Evolutionary conservation across 2,113 vertebrate species (phyloP), one percentile per base, ranked within the genome.

Genomic region (Sturnira hondurensis): DNA sequence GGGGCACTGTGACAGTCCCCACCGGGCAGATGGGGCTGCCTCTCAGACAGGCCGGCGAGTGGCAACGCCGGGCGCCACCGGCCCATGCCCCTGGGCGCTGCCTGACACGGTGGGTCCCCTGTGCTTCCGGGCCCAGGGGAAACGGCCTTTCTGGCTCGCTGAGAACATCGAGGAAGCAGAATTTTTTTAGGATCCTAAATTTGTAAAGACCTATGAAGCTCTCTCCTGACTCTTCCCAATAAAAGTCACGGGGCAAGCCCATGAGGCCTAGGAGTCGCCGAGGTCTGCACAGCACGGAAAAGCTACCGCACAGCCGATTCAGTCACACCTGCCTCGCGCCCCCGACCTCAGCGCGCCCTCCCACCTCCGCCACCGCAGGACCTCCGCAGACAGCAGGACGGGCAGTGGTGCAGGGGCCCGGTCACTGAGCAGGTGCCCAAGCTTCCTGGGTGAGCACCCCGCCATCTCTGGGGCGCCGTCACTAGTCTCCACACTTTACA

Each of bases 391-490:
- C 73, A 36, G 54, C 4, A 80, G 4, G 1, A 1, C 0, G 4
- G 45, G 38, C 20, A 0, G 31, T 0, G 3, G n/a, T 26, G 28
- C 47, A 26, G 58, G 22, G 58, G 31, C 16, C 45, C 1, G 0
- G 20, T 15, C 2, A 3, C 65, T 4, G 4, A 28, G 22, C 56
- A 17, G 86, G 26, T 0, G 4, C 38, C 58, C 26, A 4, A 8
- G 58, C 47, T 3, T n/a, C 45, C 3, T 4, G 16, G 36, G 9
- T 2, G 71, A 45, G 82, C 28, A 3, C 22, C 41, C 31, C 45
- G 0, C 5, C 1, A 1, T 1, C 38, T 0, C 15, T 0, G 3
- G 0, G 7, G 36, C 1, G 8, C 14, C 20, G 0, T 2, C 4
- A 10, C 71, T 3, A 0, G 10, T 2, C 10, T 8, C 58, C 78